Base-by-base conservation (phyloP, 1,140 invertebrate genomes). In the Zaprionus davidi region DNA sequence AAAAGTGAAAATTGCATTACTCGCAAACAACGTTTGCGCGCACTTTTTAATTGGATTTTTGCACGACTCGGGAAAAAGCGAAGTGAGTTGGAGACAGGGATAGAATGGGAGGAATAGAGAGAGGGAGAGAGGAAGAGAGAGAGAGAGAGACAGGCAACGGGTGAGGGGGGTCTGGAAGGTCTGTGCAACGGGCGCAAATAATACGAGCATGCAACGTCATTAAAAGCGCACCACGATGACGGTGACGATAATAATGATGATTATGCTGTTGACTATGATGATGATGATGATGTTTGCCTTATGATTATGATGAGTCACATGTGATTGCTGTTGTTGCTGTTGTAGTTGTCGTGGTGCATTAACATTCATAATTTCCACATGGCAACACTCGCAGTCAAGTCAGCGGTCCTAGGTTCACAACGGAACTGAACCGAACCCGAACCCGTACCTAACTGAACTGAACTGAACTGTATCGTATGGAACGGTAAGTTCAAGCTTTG, bases 361-460 rank as follows among this genome's bases (percentile, higher is more conserved):
- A 82, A 85, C 81, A 82, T 88, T 90, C 84, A 88, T 85, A 90
- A 88, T 85, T 90, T 88, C 64, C 86, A 85, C 84, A 88, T 90
- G 84, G 69, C 78, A 79, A 84, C 83, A 76, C 68, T 82, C 46
- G 49, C 31, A 41, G 46, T 22, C n/a, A 53, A 64, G 62, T 59
- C 71, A 68, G 64, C 58, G 38, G 12, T 38, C 64, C 63, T 63
- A 72, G 79, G 72, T 64, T 71, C 77, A 69, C 11, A 64, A 44
- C 46, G 46, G 17, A 60, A 46, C 46, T 17, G 17, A 38, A 60
- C 20, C 51, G 31, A 44, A 41, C 51, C 53, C 36, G 20, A 46
- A 63, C 55, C 57, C 62, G 79, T 82, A n/a, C 12, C 36, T 12
- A 13, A 38, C 41, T 17, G 12, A 13, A 38, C 41, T n/a, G 38